Conservation (phyloP, 1,140 invertebrate genomes). For the Pogonomyrmex barbatus region DNA sequence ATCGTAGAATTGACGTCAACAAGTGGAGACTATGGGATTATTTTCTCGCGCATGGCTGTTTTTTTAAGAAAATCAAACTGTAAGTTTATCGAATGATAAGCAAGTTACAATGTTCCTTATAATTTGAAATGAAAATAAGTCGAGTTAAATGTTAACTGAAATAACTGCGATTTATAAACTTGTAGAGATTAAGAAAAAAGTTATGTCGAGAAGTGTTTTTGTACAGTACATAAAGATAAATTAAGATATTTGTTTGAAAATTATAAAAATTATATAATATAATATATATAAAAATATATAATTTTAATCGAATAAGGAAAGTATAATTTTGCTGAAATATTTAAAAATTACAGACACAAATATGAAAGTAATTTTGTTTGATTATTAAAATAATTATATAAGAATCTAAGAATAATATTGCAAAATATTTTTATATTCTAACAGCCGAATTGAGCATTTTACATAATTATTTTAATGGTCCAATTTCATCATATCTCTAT, state of each 20-base stretch:
- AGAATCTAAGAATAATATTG: too few species aligned
- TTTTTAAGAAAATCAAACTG: neutral
- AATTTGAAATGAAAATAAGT: neutral
- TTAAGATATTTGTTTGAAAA: neutral
- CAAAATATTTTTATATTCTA: too few species aligned
- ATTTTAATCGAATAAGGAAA: too few species aligned
- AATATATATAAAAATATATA: too few species aligned
- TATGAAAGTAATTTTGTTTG: too few species aligned
- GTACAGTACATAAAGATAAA: neutral
- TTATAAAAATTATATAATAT: too few species aligned
- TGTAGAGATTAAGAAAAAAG: neutral
- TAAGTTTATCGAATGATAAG: neutral
- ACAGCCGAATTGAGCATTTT: too few species aligned
- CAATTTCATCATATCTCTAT: too few species aligned
- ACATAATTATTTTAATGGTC: too few species aligned
- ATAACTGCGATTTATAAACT: neutral
- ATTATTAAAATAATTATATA: too few species aligned
- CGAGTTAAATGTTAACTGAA: slow-evolving; percentile 1
- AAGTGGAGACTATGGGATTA: neutral
- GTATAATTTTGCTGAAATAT: too few species aligned
- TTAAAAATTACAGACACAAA: too few species aligned
- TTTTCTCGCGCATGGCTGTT: neutral
- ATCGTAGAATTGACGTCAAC: neutral
- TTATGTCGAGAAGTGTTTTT: neutral
- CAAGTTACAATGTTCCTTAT: neutral